Evolutionary conservation across 2,113 vertebrate species (phyloP), one percentile per base, ranked within the genome.

Genomic region (Toxostoma redivivum): DNA sequence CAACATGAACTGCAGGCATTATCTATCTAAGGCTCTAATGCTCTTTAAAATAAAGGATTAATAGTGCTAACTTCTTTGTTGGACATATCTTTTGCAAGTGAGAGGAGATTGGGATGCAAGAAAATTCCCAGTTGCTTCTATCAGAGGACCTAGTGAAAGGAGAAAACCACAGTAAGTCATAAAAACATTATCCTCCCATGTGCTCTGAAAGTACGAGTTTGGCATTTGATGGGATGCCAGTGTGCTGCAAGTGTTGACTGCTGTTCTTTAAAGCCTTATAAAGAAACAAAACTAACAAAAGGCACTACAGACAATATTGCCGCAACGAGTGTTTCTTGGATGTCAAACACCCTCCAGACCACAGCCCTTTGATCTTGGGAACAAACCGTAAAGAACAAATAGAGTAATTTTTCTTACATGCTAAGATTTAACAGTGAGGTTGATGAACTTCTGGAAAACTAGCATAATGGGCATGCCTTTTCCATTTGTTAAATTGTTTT

Each of bases 371-470:
- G 97, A 97, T 97, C 94, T 95, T 66, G 65, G 47, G 86, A 95
- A 58, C 81, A 93, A 96, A 79, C 93, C 73, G 88, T 95, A 80
- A 91, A 96, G 95, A 96, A 94, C 82, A 97, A 97, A 95, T 77
- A 95, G 81, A 91, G 44, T 71, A 93, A 94, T 94, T 88, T 93
- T 96, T 97, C 92, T 97, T 93, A 86, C n/a, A 44, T 78, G 86
- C 81, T 95, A 91, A 95, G 67, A 65, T 95, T 96, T 92, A 96
- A 71, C 92, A 94, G 92, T 53, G 90, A 94, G 85, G 97, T 86
- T 96, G 95, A 96, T 93, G 92, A 95, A 97, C 95, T 97, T 96
- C 94, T 97, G 96, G 96, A 97, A 96, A 97, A 95, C 87, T 81
- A 85, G 80, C 69, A 95, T 94, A 96, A 97, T 80, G 77, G 81